A percentile compares a stretch with the other conserved stretches of the same genome.
Evolutionary conservation across 92 coral and sea anemone species (phyloP).

Genomic region (Porites rus): DNA sequence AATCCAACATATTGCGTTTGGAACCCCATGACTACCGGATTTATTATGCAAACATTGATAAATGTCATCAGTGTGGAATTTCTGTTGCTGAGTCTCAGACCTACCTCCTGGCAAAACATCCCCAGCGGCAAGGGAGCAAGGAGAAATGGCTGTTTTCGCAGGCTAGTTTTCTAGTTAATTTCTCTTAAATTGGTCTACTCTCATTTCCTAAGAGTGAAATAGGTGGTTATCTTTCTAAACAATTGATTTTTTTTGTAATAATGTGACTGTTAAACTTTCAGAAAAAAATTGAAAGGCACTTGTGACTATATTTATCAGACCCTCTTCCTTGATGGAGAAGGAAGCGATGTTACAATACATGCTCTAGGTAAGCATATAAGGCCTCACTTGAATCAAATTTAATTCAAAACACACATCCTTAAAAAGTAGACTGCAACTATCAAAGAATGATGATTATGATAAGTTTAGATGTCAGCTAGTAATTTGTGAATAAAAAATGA

Average conservation of each 20-base stretch:
- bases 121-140: too few relatives aligned
- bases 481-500: background rate
- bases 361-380: constrained; percentile 79
- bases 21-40: too few relatives aligned
- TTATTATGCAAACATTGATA: too few relatives aligned
- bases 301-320: constrained; percentile 96
- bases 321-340: constrained; percentile 93
- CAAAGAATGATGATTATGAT: background rate
- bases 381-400: background rate
- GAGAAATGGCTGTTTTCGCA: too few relatives aligned
- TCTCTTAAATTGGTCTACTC: too few relatives aligned
- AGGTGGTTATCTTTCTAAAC: background rate
- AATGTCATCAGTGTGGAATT: too few relatives aligned
- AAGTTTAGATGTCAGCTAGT: background rate
- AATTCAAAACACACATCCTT: background rate
- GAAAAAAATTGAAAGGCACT: constrained; percentile 87
- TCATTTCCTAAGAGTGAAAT: too few relatives aligned
- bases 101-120: too few relatives aligned
- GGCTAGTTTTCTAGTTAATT: too few relatives aligned
- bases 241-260: background rate
- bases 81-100: too few relatives aligned
- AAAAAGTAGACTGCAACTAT: background rate
- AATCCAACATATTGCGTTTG: too few relatives aligned
- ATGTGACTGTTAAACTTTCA: constrained; percentile 11
- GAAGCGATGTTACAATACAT: constrained; percentile 91